These are phyloP conservation scores for Hemiprocne comata DNA, from an alignment of 2,113 vertebrate species.

Conservation along the genomic window DNA sequence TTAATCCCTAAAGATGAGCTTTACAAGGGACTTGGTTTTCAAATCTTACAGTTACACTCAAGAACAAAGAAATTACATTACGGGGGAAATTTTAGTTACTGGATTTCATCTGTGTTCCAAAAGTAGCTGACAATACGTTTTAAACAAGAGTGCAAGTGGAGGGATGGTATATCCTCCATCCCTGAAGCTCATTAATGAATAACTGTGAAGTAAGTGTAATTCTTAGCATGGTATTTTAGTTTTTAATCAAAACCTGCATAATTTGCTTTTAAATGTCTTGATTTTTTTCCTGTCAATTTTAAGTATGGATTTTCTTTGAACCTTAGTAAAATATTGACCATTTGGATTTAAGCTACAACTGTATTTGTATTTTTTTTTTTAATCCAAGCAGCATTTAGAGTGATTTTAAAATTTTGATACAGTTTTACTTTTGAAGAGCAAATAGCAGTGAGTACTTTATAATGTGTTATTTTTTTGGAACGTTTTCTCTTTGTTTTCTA, in stretches of 20 bases:
- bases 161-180: background rate
- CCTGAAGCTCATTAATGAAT: background rate
- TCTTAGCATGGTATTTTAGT: background rate
- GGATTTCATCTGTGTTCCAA: background rate
- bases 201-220: background rate
- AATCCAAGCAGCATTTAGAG: background rate
- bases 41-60: background rate
- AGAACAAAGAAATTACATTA: constrained; percentile 8
- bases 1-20: background rate
- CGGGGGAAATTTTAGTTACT: background rate
- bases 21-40: background rate
- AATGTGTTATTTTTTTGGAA: background rate
- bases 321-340: background rate
- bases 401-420: background rate
- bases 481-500: background rate
- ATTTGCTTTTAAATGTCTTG: background rate
- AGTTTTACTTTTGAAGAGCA: background rate
- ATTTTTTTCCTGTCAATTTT: background rate
- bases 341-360: background rate
- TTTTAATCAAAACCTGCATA: background rate
- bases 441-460: background rate
- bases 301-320: background rate
- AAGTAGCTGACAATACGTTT: background rate
- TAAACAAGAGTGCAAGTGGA: background rate
- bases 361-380: background rate